These are phyloP conservation scores for Drosophila punjabiensis DNA, from an alignment of 1,140 invertebrate species.

Conservation along the genomic window DNA sequence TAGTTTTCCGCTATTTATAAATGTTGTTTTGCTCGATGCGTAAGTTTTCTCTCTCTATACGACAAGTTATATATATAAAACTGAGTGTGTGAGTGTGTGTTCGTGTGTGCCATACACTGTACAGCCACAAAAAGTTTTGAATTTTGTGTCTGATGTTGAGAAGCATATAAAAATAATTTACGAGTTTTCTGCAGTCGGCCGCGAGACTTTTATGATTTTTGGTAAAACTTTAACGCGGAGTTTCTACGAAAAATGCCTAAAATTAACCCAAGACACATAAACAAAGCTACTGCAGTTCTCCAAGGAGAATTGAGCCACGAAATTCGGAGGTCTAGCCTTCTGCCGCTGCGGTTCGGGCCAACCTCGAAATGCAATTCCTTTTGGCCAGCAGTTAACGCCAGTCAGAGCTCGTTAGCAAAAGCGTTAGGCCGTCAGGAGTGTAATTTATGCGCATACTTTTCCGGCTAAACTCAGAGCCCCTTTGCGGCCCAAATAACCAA, in stretches of 20 bases:
- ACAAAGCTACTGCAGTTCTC: slow-evolving; percentile 36
- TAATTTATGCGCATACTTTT: slow-evolving; percentile 59
- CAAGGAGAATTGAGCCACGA: slow-evolving; percentile 19
- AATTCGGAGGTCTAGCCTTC: slow-evolving; percentile 7
- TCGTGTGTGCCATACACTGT: slow-evolving; percentile 35
- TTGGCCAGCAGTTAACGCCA: slow-evolving; percentile 35
- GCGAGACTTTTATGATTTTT: slow-evolving; percentile 44
- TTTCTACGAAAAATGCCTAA: slow-evolving; percentile 52
- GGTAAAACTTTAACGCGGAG: slow-evolving; percentile 50
- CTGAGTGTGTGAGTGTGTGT: slow-evolving; percentile 21
- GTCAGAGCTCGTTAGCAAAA: slow-evolving; percentile 36
- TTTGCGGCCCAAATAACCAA: slow-evolving; percentile 12
- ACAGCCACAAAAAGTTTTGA: slow-evolving; percentile 65
- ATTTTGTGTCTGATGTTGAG: slow-evolving; percentile 48
- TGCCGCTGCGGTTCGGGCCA: slow-evolving; percentile 33
- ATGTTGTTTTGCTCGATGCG: slow-evolving; percentile 71
- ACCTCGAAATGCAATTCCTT: slow-evolving; percentile 32
- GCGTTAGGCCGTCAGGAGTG: slow-evolving; percentile 24
- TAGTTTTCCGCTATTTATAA: slow-evolving; percentile 71
- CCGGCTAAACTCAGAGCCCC: slow-evolving; percentile 3
- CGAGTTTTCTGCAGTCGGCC: slow-evolving; percentile 73
- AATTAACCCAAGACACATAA: slow-evolving; percentile 47
- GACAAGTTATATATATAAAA: slow-evolving; percentile 44
- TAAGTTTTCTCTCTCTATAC: slow-evolving; percentile 63
- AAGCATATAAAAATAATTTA: slow-evolving; percentile 78